Conservation (phyloP, 2,888 invertebrate species). For the Spilarctia lutea region DNA sequence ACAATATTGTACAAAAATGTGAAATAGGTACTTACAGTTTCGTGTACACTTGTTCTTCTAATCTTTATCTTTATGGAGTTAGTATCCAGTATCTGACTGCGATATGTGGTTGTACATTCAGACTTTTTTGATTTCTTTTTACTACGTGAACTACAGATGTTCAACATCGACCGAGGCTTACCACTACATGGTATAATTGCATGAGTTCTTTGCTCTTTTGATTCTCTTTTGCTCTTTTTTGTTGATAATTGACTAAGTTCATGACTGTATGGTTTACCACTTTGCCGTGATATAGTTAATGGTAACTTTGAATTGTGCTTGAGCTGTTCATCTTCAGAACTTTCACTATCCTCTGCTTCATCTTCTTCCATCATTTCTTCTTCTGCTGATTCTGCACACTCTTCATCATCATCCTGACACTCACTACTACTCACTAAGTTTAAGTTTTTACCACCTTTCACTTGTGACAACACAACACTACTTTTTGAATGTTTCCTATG, state of each 20-base stretch:
- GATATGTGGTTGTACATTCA: slow-evolving; percentile 82
- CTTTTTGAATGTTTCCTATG: slow-evolving; percentile 73
- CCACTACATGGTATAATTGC: slow-evolving; percentile 80
- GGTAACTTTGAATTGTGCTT: slow-evolving; percentile 82
- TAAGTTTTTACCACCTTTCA: slow-evolving; percentile 85
- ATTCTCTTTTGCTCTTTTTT: slow-evolving; percentile 80
- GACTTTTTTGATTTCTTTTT: slow-evolving; percentile 83
- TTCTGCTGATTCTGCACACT: slow-evolving; percentile 58
- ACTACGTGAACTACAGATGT: slow-evolving; percentile 78
- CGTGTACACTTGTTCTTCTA: slow-evolving; percentile 86
- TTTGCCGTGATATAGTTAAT: slow-evolving; percentile 74
- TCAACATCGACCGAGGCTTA: slow-evolving; percentile 83
- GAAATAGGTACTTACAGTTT: slow-evolving; percentile 73
- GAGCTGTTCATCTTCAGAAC: slow-evolving; percentile 83
- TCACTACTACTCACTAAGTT: slow-evolving; percentile 85
- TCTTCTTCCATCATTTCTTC: slow-evolving; percentile 55
- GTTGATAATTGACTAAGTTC: slow-evolving; percentile 86
- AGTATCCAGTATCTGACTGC: slow-evolving; percentile 88
- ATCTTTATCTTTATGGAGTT: slow-evolving; percentile 90
- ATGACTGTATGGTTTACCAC: slow-evolving; percentile 86
- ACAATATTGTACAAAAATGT: slow-evolving; percentile 20
- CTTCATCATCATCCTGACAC: slow-evolving; percentile 72
- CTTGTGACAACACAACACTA: slow-evolving; percentile 71
- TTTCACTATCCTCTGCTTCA: slow-evolving; percentile 64
- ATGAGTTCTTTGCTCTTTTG: slow-evolving; percentile 76